These are phyloP conservation scores for Lasaia peninsularis DNA, from an alignment of 1,140 invertebrate genomes.

Conservation along the genomic window DNA sequence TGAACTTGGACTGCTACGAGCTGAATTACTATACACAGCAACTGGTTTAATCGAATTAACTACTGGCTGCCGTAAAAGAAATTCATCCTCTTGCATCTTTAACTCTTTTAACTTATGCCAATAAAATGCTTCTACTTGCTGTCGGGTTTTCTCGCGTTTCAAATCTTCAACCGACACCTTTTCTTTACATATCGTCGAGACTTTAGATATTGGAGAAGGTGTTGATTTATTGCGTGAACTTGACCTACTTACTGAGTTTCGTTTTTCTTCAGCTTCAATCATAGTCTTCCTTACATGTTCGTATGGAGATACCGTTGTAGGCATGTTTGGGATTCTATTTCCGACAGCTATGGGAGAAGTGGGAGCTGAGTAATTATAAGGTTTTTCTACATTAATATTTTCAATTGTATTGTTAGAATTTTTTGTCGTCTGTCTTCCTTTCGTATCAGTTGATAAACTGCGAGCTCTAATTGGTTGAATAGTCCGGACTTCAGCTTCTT, in stretches of 20 bases:
- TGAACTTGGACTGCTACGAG: conserved; percentile 49
- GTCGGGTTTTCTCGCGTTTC: conserved; percentile 67
- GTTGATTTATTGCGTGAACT: conserved; percentile 39
- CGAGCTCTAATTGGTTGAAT: conserved; percentile 65
- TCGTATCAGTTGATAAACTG: conserved; percentile 59
- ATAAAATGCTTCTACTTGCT: conserved; percentile 79
- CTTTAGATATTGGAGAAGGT: conserved; percentile 25
- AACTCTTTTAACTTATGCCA: conserved; percentile 80
- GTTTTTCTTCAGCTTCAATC: conserved; percentile 57
- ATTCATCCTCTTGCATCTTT: conserved; percentile 77
- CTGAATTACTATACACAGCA: conserved; percentile 35
- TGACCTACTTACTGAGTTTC: conserved; percentile 48
- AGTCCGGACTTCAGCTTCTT: conserved; percentile 67
- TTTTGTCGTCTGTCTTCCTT: conserved; percentile 19
- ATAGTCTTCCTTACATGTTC: conserved; percentile 58
- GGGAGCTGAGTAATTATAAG: conserved; percentile 67
- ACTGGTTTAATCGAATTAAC: conserved; percentile 28
- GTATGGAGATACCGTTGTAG: conserved; percentile 61
- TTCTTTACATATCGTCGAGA: conserved; percentile 19
- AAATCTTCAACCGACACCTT: conserved; percentile 29
- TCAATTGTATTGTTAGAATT: conserved; percentile 16
- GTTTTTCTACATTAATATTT: conserved; percentile 35
- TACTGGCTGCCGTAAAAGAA: conserved; percentile 60
- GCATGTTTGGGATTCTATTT: conserved; percentile 61
- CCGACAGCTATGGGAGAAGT: conserved; percentile 55